Base-by-base conservation (phyloP, 1,140 invertebrate genomes). In the Druon quercuslanigerum region DNA sequence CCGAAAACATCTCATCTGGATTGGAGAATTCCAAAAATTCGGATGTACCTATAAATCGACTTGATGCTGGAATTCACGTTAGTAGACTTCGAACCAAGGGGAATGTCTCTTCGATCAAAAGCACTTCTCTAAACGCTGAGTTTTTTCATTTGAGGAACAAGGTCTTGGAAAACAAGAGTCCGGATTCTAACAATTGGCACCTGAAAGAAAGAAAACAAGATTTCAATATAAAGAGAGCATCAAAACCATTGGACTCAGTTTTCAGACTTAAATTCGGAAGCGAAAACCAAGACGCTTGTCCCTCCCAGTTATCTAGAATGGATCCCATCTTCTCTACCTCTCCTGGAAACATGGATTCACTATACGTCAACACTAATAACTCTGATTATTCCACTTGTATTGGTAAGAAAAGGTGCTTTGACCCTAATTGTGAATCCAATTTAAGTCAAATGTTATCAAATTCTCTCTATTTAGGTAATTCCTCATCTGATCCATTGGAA, bases 101-200 rank as follows among this genome's bases (percentile, higher is more conserved):
- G n/a, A 19, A n/a, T 11, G 40, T 46, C 14, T 20, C 50, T 17
- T 6, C 73, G 4, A 46, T 50, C 14, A 72, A 25, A 33, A 66
- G 57, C 20, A 25, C 66, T 4, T 19, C 66, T 1, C 74, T 89
- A 25, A 89, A 87, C 40, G 77, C 83, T 0, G 88, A 89, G 50
- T 89, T 90, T 16, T 87, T 78, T 72, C 76, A 86, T 11, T n/a
- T 90, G 46, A 84, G 74, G 17, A 87, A 82, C 70, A 86, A 86
- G 71, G 78, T 89, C 4, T 80, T 86, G 81, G 82, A 86, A 60
- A 83, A 72, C 19, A 79, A 60, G 3, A 70, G 9, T 51, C 20
- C 13, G 19, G 20, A 17, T n/a, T 1, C 40, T 46, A 46, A 19
- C 16, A n/a, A 17, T 17, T 54, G 52, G 52, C n/a, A 54, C 9